These are phyloP conservation scores for Isaurus tuberculatus DNA, from an alignment of 92 coral and sea anemone species.

Conservation along the genomic window DNA sequence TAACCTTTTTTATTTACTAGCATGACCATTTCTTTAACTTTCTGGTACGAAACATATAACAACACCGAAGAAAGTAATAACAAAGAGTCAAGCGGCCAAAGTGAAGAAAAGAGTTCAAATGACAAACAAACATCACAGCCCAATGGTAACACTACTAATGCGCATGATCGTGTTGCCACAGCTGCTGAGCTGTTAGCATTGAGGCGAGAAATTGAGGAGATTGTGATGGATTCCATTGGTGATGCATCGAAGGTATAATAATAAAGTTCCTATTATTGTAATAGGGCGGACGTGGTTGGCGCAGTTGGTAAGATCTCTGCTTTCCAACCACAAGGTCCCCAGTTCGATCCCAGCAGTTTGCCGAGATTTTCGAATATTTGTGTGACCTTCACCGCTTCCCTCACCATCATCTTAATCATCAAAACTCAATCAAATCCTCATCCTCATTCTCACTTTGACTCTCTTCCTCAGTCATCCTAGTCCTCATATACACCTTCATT, in stretches of 20 bases:
- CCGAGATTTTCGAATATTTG: no score
- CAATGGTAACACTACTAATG: background rate
- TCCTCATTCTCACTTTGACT: no score
- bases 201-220: conserved; percentile 59
- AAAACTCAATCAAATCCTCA: no score
- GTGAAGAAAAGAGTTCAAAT: background rate
- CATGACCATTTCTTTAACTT: conserved; percentile 88
- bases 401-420: no score
- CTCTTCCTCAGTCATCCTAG: no score
- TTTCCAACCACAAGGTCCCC: no score
- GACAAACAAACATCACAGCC: background rate
- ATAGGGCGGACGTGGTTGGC: background rate
- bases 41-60: conserved; percentile 87
- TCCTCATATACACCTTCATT: no score
- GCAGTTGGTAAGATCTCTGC: no score
- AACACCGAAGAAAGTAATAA: background rate
- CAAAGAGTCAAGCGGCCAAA: background rate
- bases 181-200: conserved; percentile 63
- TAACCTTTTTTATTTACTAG: conserved; percentile 39
- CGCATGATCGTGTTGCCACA: conserved; percentile 33
- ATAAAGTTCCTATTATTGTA: background rate
- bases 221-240: conserved; percentile 48
- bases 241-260: conserved; percentile 59
- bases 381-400: no score
- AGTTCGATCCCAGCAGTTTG: no score